Percentiles rank a stretch among this genome's conserved stretches.
Conservation (phyloP, 2,888 invertebrate genomes). For the Andricus quercusramuli region DNA sequence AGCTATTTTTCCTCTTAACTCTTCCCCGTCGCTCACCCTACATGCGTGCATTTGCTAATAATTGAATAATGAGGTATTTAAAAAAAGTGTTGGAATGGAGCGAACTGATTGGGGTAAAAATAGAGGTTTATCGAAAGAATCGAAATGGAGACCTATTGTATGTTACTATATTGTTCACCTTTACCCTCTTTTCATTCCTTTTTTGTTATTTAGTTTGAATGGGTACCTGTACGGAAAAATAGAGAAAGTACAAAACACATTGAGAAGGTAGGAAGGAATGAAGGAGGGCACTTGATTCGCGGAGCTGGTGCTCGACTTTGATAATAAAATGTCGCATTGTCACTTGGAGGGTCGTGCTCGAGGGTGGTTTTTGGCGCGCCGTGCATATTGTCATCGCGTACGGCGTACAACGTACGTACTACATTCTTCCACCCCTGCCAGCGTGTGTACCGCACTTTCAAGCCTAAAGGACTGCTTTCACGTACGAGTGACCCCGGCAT, state of each 20-base stretch:
- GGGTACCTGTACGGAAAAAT: neutral
- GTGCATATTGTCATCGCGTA: slow-evolving; percentile 55
- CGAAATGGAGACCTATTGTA: neutral
- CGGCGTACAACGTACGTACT: neutral
- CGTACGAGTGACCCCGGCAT: slow-evolving; percentile 47
- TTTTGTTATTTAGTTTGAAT: slow-evolving; percentile 22
- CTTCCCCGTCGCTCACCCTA: no score
- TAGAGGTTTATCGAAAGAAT: neutral
- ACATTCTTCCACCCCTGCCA: slow-evolving; percentile 50
- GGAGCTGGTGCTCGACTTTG: slow-evolving; percentile 67
- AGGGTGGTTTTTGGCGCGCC: slow-evolving; percentile 59
- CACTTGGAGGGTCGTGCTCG: slow-evolving; percentile 62
- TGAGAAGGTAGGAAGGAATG: slow-evolving; percentile 5
- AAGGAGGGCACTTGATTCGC: slow-evolving; percentile 55
- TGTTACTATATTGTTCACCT: neutral
- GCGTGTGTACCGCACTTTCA: slow-evolving; percentile 53
- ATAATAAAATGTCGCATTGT: slow-evolving; percentile 73
- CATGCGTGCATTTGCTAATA: neutral
- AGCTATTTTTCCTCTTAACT: no score
- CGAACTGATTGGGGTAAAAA: neutral
- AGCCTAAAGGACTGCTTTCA: slow-evolving; percentile 56
- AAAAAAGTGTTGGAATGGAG: neutral
- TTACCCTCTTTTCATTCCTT: neutral
- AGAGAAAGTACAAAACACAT: slow-evolving; percentile 27
- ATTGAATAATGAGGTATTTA: neutral